Evolutionary conservation across 2,113 vertebrate genomes (phyloP), one percentile per base, ranked within the genome.

Genomic region (Forbesichthys agassizii): DNA sequence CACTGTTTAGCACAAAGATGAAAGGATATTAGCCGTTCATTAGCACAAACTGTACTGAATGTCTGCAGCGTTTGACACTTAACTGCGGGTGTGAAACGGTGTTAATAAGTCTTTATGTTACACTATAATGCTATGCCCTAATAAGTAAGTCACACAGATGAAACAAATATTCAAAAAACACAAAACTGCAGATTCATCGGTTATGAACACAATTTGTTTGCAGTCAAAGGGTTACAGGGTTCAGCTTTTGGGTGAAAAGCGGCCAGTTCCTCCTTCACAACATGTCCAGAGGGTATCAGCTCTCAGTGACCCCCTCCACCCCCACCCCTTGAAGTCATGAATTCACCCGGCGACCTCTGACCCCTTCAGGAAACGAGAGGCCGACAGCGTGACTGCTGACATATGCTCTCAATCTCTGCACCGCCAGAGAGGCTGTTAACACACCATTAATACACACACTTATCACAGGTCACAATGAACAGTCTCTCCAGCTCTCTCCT

Each of bases 391-490:
- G 48, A n/a, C 64, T 48, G 9, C 42, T 11, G 74, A 63, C 81
- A 79, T 61, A 73, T 81, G 76, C 73, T 71, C 49, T 62, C 74
- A 71, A 67, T 80, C 74, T 76, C 76, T 66, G 60, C 59, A 5
- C 42, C 61, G 27, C 69, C 66, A 65, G 64, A 51, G 12, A 9
- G 4, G 14, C 9, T 8, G 48, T 77, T 61, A 78, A 63, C 2
- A 5, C 9, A 14, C 16, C 63, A 4, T 11, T 18, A 20, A 48
- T 3, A 18, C 16, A 55, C 0, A 1, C 18, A 16, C 18, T 9
- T 56, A 9, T 20, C 54, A 9, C n/a, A 56, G 18, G 8, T 56
- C 20, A 56, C n/a, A 56, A n/a, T n/a, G n/a, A 3, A 56, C 27
- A 27, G 6, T 54, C 51, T 46, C 64, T 36, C 64, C 20, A 8